Evolutionary conservation across 2,797 vertebrate genomes (phyloP).

Genomic region (Acrocephalus scirpaceus): DNA sequence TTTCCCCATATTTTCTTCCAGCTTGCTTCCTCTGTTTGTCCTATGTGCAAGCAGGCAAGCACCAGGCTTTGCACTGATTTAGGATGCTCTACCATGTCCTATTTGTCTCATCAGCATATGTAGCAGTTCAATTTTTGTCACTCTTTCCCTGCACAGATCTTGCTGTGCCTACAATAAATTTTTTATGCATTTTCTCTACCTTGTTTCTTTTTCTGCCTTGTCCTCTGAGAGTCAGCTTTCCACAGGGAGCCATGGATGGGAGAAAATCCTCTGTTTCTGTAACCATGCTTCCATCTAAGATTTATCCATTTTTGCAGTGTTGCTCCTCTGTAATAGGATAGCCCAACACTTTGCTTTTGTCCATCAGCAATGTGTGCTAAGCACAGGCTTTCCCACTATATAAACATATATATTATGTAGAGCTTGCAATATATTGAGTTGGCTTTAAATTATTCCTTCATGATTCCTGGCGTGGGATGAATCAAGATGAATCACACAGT

Average conservation of each 20-base stretch:
- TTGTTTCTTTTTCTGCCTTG: background rate
- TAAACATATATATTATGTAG: background rate
- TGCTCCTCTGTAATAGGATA: background rate
- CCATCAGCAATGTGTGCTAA: background rate
- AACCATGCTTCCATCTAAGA: background rate
- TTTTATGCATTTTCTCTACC: background rate
- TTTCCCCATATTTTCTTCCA: background rate
- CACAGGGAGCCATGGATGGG: background rate
- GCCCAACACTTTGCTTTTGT: background rate
- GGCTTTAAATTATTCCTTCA: background rate
- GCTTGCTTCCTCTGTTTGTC: background rate
- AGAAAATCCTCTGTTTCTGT: background rate
- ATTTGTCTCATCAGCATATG: background rate
- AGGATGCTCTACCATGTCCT: background rate
- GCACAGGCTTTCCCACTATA: background rate
- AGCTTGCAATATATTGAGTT: background rate
- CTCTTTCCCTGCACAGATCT: background rate
- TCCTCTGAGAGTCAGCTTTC: background rate
- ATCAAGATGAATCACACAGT: conserved; percentile 46
- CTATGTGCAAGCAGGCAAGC: background rate
- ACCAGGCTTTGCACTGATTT: background rate
- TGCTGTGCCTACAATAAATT: background rate
- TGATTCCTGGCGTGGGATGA: conserved; percentile 20
- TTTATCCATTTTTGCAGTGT: background rate
- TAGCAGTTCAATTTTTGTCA: background rate